These are phyloP conservation scores for Pseudeuparius sepicola DNA, from an alignment of 2,888 invertebrate species.

Conservation along the genomic window DNA sequence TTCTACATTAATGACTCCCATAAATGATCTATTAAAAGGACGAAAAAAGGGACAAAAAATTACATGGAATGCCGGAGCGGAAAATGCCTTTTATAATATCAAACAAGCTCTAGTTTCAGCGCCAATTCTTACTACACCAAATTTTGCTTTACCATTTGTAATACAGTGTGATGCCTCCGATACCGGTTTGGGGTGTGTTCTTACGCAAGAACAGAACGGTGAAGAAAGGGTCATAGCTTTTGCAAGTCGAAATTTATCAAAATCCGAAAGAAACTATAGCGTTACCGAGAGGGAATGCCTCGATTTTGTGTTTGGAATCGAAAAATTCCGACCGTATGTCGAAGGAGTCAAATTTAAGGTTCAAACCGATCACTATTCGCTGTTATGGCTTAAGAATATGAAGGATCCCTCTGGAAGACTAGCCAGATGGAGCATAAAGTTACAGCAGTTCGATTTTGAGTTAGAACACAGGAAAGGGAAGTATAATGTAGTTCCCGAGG, in stretches of 20 bases:
- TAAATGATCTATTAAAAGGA: constrained; percentile 23
- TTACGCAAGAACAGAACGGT: constrained; percentile 11
- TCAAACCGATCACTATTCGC: no score
- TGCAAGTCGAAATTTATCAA: constrained; percentile 20
- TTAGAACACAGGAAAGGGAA: no score
- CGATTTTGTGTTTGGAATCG: constrained; percentile 23
- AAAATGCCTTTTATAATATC: constrained; percentile 16
- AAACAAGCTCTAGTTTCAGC: constrained; percentile 22
- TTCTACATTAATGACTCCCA: constrained; percentile 22
- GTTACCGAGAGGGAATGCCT: constrained; percentile 25
- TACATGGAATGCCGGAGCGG: constrained; percentile 21
- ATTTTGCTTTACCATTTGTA: constrained; percentile 21
- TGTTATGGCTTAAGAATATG: no score
- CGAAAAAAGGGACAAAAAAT: constrained; percentile 20
- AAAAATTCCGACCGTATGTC: constrained; percentile 21
- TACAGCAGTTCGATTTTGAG: no score
- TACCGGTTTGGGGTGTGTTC: constrained; percentile 7
- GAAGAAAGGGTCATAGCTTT: constrained; percentile 11
- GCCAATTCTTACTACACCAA: constrained; percentile 22
- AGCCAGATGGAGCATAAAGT: no score
- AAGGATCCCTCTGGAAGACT: no score
- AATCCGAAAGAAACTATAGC: constrained; percentile 22
- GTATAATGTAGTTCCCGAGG: constrained; percentile 19
- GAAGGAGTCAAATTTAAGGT: no score
- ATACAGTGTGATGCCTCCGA: constrained; percentile 26